These are phyloP conservation scores for Gallinago undulata DNA, from an alignment of 2,113 vertebrate genomes.

Conservation along the genomic window DNA sequence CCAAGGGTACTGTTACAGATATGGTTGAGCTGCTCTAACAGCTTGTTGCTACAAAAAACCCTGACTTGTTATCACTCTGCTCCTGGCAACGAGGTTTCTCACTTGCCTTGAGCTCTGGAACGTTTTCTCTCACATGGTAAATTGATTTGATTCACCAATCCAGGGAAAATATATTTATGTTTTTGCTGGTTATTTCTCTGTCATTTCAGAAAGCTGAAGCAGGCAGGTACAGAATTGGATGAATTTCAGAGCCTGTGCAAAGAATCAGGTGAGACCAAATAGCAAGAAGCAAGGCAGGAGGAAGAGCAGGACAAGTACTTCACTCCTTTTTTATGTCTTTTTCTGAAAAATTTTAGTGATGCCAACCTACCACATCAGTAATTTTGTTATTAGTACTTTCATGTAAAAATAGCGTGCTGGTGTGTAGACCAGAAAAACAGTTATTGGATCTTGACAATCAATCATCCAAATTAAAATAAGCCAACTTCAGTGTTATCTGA, in stretches of 20 bases:
- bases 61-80: not conserved
- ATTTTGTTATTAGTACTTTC: not conserved
- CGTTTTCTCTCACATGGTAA: not conserved
- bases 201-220: not conserved
- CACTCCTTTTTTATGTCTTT: not conserved
- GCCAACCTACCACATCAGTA: not conserved
- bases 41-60: not conserved
- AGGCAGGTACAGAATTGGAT: not conserved
- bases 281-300: not conserved
- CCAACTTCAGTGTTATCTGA: conserved; percentile 71
- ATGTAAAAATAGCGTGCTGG: not conserved
- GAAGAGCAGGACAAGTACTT: not conserved
- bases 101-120: not conserved
- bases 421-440: not conserved
- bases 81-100: not conserved
- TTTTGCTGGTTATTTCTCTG: not conserved
- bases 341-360: not conserved
- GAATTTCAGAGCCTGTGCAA: not conserved
- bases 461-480: conserved; percentile 27
- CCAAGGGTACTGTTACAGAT: not conserved
- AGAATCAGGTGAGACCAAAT: not conserved
- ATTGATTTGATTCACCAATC: not conserved
- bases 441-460: not conserved
- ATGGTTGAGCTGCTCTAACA: not conserved
- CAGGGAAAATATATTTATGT: not conserved